These are phyloP conservation scores for Delia radicum DNA, from an alignment of 1,140 invertebrate genomes.

Conservation along the genomic window DNA sequence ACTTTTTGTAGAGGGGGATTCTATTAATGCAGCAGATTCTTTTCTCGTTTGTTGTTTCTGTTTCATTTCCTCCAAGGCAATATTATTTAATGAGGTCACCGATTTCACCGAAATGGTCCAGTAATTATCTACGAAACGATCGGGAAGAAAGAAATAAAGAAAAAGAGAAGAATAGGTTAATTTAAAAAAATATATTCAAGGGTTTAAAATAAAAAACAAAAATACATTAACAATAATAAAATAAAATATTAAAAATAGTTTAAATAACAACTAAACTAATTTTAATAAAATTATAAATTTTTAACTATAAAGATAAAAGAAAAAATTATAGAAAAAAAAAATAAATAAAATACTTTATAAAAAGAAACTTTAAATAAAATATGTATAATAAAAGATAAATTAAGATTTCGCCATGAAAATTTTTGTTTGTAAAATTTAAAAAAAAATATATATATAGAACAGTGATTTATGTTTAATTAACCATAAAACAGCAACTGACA, in stretches of 20 bases:
- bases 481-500: too few species aligned
- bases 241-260: neutral
- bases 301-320: neutral
- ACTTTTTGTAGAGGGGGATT: neutral
- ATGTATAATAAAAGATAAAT: too few species aligned
- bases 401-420: too few species aligned
- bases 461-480: too few species aligned
- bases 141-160: conserved; percentile 12
- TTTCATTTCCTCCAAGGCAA: conserved; percentile 30
- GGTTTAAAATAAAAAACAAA: neutral
- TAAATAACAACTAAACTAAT: neutral
- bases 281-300: neutral
- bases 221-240: neutral
- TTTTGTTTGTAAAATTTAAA: too few species aligned
- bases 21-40: conserved; percentile 2
- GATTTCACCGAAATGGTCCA: conserved; percentile 49
- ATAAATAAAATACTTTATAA: neutral
- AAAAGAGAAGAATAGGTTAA: conserved; percentile 2
- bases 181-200: neutral
- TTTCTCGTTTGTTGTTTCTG: conserved; percentile 20
- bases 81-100: conserved; percentile 48
- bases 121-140: conserved; percentile 36
- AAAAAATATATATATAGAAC: too few species aligned
- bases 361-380: neutral
- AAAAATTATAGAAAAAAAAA: neutral